These are phyloP conservation scores for Sebastes diploproa DNA, from an alignment of 2,797 vertebrate genomes.

Conservation along the genomic window DNA sequence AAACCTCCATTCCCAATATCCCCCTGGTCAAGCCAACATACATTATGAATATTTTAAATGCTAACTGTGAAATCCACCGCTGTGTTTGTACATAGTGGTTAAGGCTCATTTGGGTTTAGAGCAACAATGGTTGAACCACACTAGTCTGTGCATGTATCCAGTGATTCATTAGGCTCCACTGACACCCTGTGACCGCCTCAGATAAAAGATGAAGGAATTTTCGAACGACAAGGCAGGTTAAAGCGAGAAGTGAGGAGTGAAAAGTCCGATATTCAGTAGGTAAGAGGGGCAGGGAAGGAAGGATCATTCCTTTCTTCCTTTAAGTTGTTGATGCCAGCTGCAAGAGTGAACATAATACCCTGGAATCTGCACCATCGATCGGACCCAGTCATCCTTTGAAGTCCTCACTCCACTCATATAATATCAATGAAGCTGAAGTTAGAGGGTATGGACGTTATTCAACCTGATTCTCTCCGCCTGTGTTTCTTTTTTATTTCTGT, in stretches of 20 bases:
- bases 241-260: not conserved
- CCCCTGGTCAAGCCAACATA: not conserved
- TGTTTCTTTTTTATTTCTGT: conserved; percentile 23
- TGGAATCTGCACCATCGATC: conserved; percentile 51
- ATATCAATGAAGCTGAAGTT: conserved; percentile 51
- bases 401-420: conserved; percentile 44
- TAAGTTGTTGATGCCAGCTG: conserved; percentile 35
- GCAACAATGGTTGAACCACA: conserved; percentile 24
- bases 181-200: conserved; percentile 40
- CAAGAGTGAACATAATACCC: conserved; percentile 54
- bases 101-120: conserved; percentile 36
- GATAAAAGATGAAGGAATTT: conserved; percentile 51
- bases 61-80: conserved; percentile 58
- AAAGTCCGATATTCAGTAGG: conserved; percentile 13
- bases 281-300: conserved; percentile 1
- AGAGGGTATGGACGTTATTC: conserved; percentile 29
- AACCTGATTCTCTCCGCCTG: conserved; percentile 38
- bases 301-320: conserved; percentile 18
- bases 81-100: conserved; percentile 56
- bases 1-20: not conserved
- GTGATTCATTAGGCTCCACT: conserved; percentile 47
- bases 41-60: conserved; percentile 70
- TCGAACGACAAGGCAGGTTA: conserved; percentile 27
- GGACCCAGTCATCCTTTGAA: conserved; percentile 51
- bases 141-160: not conserved